Percentiles rank a stretch among this genome's conserved stretches.
These are phyloP conservation scores for Lordiphosa fenestrarum DNA, from an alignment of 2,888 invertebrate genomes.

Conservation along the genomic window DNA sequence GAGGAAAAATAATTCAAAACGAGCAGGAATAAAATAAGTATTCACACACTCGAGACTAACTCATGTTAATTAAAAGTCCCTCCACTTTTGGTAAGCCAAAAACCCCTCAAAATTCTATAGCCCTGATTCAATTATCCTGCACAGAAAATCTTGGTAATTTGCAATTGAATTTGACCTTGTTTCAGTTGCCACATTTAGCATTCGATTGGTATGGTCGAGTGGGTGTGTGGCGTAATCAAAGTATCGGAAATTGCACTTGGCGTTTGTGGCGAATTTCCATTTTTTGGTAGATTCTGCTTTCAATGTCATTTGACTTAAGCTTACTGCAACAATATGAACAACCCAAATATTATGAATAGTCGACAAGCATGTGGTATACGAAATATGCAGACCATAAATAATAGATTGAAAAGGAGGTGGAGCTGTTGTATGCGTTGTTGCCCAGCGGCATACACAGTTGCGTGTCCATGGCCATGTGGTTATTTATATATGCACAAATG, in stretches of 20 bases:
- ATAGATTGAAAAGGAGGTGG: conserved; percentile 29
- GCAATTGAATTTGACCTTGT: conserved; percentile 2
- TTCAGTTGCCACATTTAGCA: conserved; percentile 8
- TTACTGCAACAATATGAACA: conserved; percentile 1
- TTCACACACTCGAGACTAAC: background rate
- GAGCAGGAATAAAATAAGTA: background rate
- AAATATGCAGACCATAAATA: conserved; percentile 59
- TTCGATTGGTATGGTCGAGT: conserved; percentile 3
- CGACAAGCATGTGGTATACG: conserved; percentile 52
- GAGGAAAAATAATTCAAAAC: conserved; percentile 60
- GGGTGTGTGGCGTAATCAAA: conserved; percentile 18
- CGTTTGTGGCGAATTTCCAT: conserved; percentile 29
- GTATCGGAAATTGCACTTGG: conserved; percentile 44
- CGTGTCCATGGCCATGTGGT: conserved; percentile 41
- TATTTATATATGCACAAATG: conserved; percentile 56
- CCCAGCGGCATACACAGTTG: conserved; percentile 46
- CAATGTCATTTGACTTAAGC: conserved; percentile 19
- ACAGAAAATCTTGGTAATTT: conserved; percentile 9
- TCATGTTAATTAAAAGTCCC: conserved; percentile 22
- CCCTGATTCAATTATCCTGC: conserved; percentile 21
- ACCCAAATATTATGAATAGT: conserved; percentile 13
- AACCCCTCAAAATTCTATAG: too few relatives aligned
- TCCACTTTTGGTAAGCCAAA: conserved; percentile 5
- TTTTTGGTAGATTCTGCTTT: conserved; percentile 23
- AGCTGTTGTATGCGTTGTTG: conserved; percentile 3